Evolutionary conservation across 2,888 invertebrate species (phyloP).

Genomic region (Chromoteleia sp.): DNA sequence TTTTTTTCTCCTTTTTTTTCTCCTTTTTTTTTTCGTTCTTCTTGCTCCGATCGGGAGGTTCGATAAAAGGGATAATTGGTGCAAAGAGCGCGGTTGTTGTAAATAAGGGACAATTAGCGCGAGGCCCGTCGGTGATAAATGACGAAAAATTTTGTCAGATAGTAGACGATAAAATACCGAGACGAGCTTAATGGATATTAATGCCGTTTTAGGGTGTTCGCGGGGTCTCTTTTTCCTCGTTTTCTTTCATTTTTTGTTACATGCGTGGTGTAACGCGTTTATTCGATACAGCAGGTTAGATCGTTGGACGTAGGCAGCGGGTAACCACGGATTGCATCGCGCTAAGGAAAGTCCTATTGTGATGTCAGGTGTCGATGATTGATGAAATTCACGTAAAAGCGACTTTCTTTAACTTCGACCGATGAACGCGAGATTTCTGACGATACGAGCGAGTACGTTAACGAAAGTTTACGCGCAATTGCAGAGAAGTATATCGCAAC

Average conservation of each 20-base stretch:
- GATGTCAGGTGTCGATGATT: slow-evolving; percentile 20
- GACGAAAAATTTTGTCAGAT: slow-evolving; percentile 20
- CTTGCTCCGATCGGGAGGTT: slow-evolving; percentile 6
- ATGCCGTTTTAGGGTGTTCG: slow-evolving; percentile 13
- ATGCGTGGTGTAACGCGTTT: neutral
- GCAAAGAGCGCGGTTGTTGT: slow-evolving; percentile 38
- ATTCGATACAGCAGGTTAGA: neutral
- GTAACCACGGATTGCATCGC: neutral
- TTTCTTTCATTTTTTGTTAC: neutral
- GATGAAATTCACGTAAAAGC: slow-evolving; percentile 1
- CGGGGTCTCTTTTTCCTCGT: neutral
- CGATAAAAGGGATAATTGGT: slow-evolving; percentile 56
- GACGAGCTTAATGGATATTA: slow-evolving; percentile 40
- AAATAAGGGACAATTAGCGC: slow-evolving; percentile 50
- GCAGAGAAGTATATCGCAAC: too few species aligned
- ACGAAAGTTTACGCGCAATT: too few species aligned
- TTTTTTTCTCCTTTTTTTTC: too few species aligned
- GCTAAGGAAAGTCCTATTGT: slow-evolving; percentile 4
- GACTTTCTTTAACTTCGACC: neutral
- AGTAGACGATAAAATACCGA: slow-evolving; percentile 8
- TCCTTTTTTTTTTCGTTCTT: neutral
- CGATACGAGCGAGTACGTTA: too few species aligned
- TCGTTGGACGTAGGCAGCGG: neutral
- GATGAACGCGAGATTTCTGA: too few species aligned
- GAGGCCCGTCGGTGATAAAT: slow-evolving; percentile 27